Evolutionary conservation across 2,797 vertebrate genomes (phyloP), one percentile per base, ranked within the genome.

Genomic region (Molossus alvarezi): DNA sequence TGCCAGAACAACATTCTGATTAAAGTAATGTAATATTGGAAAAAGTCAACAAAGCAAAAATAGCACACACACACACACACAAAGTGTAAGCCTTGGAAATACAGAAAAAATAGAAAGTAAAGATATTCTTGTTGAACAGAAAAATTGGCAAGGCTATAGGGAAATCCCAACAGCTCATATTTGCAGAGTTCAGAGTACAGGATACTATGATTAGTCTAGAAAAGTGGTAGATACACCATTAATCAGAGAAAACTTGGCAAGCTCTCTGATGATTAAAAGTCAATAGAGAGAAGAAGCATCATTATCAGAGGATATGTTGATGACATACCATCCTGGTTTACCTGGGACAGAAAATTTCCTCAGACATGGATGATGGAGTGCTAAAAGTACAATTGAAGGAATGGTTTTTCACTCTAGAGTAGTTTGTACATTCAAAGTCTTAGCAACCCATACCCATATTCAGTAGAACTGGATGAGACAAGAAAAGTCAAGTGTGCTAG

Each of bases 161-260:
- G 18, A 75, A 94, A 76, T 87, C 18, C 25, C 9, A 73, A 51
- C 9, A 93, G 17, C 3, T 90, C 41, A 81, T 71, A 64, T 25
- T 82, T 21, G 25, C 18, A 95, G 41, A 82, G 2, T n/a, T 21
- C 85, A 9, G 33, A 62, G 6, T 51, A 77, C 3, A 82, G 17
- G 65, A 75, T 62, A 64, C 8, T 51, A 18, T 45, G 7, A 84
- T 88, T 85, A 58, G 15, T 77, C 9, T 64, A 88, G 25, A 73
- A 94, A 90, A 76, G 17, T n/a, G 67, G 62, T 0, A 14, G 45
- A 20, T 6, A 80, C 5, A 37, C 14, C 37, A 90, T 41, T n/a
- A 88, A 79, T 84, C 29, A 77, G 15, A 57, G 77, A 48, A 51
- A 92, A 69, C 6, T 83, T 92, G 60, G 48, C 41, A 83, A 27